Evolutionary conservation across 1,140 invertebrate genomes (phyloP).

Genomic region (Pachypeltis micranthus): DNA sequence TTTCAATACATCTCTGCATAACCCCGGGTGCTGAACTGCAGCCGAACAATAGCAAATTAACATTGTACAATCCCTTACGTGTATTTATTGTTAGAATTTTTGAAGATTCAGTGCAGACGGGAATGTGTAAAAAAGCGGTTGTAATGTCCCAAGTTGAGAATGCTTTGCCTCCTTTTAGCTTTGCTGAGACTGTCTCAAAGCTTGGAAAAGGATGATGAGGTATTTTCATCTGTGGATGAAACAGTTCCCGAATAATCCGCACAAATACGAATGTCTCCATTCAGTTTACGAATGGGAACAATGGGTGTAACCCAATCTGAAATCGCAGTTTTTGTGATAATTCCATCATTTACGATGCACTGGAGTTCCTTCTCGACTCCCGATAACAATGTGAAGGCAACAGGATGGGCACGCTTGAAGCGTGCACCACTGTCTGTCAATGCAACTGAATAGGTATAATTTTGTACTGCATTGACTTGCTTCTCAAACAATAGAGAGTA

Average conservation of each 20-base stretch:
- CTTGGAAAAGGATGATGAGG: neutral
- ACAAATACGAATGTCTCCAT: slow-evolving; percentile 37
- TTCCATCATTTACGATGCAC: slow-evolving; percentile 29
- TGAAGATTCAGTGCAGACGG: neutral
- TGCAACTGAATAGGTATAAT: neutral
- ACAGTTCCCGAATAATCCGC: slow-evolving; percentile 39
- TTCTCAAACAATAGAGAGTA: neutral
- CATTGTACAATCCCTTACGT: neutral
- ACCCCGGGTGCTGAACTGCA: neutral
- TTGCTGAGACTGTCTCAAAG: neutral
- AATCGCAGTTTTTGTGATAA: slow-evolving; percentile 33
- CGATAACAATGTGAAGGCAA: neutral
- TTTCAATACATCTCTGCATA: neutral
- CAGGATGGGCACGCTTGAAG: neutral
- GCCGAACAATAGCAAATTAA: neutral
- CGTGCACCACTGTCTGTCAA: neutral
- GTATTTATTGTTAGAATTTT: neutral
- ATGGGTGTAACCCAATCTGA: slow-evolving; percentile 40
- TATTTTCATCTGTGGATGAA: slow-evolving; percentile 26
- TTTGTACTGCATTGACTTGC: slow-evolving; percentile 1
- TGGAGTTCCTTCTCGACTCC: slow-evolving; percentile 29
- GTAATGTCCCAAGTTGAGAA: neutral
- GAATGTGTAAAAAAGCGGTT: neutral
- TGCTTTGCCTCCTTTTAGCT: neutral
- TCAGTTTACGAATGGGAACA: slow-evolving; percentile 37